A percentile compares a stretch with the other conserved stretches of the same genome.
phyloP scores from a whole-genome alignment of 2,797 vertebrate species.

The Tiaroga cobitis region DNA sequence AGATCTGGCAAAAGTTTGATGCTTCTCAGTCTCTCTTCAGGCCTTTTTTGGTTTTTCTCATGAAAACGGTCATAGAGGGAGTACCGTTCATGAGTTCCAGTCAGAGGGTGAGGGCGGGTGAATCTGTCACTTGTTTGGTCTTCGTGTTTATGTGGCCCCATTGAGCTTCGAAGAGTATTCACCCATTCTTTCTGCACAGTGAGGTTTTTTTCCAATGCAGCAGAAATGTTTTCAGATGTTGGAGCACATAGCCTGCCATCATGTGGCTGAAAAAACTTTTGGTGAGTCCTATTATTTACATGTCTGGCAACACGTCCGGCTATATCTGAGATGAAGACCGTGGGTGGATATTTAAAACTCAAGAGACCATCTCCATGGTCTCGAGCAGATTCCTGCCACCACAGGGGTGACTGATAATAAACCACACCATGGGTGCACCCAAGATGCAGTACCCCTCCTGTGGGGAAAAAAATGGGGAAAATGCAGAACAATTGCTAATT shows the following conservation, averaged over 20 bases:
- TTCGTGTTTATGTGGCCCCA: background rate
- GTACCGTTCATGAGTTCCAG: background rate
- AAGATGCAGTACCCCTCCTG: too few relatives aligned
- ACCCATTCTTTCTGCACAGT: background rate
- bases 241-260: slow-evolving; percentile 27
- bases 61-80: slow-evolving; percentile 36
- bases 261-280: slow-evolving; percentile 29
- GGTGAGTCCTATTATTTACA: slow-evolving; percentile 42
- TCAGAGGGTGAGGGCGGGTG: background rate
- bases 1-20: slow-evolving; percentile 7
- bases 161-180: background rate
- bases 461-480: too few relatives aligned
- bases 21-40: slow-evolving; percentile 44
- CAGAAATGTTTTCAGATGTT: background rate
- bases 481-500: too few relatives aligned
- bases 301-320: slow-evolving; percentile 19
- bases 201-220: background rate
- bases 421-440: too few relatives aligned
- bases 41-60: slow-evolving; percentile 29
- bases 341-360: background rate
- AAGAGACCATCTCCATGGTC: background rate
- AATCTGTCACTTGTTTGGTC: background rate
- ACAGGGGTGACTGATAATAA: background rate
- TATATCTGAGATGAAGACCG: slow-evolving; percentile 33
- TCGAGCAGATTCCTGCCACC: background rate